phyloP scores from a whole-genome alignment of 2,888 invertebrate genomes.

The Acanthosepion pharaonis region DNA sequence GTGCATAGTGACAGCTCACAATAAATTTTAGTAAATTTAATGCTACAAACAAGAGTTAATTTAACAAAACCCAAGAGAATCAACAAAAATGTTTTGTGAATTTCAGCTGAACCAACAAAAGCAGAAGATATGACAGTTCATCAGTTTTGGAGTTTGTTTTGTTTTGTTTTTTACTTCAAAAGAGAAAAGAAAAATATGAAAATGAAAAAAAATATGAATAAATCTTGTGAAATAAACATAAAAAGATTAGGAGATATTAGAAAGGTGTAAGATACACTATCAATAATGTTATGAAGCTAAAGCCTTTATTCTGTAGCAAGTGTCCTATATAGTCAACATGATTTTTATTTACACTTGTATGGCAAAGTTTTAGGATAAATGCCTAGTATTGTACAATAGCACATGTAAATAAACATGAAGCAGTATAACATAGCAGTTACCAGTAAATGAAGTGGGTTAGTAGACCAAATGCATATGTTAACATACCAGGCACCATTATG shows the following conservation, averaged over 20 bases:
- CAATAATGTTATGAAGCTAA: not conserved
- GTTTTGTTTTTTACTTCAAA: not conserved
- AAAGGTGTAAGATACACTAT: not conserved
- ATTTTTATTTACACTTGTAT: too few species aligned
- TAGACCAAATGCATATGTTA: too few species aligned
- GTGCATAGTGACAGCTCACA: not conserved
- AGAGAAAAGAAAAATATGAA: not conserved
- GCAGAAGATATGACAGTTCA: not conserved
- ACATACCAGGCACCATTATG: too few species aligned
- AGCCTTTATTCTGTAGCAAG: not conserved
- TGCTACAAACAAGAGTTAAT: not conserved
- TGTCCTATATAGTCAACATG: not conserved
- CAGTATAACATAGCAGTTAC: too few species aligned
- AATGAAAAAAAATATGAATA: not conserved
- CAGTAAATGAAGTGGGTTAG: too few species aligned
- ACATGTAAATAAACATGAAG: too few species aligned
- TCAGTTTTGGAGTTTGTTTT: not conserved
- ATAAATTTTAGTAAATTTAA: not conserved
- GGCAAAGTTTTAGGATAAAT: too few species aligned
- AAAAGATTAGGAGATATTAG: not conserved
- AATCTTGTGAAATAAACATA: not conserved
- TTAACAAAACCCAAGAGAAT: not conserved
- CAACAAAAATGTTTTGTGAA: not conserved
- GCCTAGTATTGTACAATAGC: too few species aligned
- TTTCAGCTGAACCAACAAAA: not conserved